These are phyloP conservation scores for Anguilla megastoma DNA, from an alignment of 2,797 vertebrate genomes.

Conservation along the genomic window DNA sequence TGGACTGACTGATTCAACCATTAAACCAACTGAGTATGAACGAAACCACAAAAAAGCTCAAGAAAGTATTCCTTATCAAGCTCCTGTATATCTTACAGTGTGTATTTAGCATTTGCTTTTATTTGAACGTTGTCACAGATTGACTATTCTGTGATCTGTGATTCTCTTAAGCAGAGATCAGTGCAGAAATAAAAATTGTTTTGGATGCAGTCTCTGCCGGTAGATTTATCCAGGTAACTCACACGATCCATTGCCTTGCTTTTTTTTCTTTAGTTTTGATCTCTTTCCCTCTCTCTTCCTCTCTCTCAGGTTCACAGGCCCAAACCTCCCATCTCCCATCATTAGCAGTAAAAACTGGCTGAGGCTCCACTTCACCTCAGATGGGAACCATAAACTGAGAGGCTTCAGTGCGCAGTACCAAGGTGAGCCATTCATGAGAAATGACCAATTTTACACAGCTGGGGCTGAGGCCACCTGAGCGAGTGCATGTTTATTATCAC, in stretches of 20 bases:
- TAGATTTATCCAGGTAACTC: neutral
- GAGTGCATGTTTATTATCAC: neutral
- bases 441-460: neutral
- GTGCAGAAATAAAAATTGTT: neutral
- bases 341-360: conserved; percentile 99
- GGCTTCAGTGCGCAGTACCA: conserved; percentile 97
- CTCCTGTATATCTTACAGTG: neutral
- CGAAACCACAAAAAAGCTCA: neutral
- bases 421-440: conserved; percentile 71
- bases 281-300: neutral
- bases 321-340: conserved; percentile 91
- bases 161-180: neutral
- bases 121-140: neutral
- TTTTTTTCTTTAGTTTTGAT: conserved; percentile 1
- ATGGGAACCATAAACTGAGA: conserved; percentile 93
- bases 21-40: neutral
- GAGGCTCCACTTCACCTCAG: conserved; percentile 91
- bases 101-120: neutral
- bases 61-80: neutral
- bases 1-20: neutral
- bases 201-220: neutral
- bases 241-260: neutral
- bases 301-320: conserved; percentile 88
- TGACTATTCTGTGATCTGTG: neutral
- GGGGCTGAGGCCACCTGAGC: neutral